Percentiles rank a stretch among this genome's conserved stretches.
These are phyloP conservation scores for Virgularia gustaviana DNA, from an alignment of 92 coral and sea anemone genomes.

Conservation along the genomic window DNA sequence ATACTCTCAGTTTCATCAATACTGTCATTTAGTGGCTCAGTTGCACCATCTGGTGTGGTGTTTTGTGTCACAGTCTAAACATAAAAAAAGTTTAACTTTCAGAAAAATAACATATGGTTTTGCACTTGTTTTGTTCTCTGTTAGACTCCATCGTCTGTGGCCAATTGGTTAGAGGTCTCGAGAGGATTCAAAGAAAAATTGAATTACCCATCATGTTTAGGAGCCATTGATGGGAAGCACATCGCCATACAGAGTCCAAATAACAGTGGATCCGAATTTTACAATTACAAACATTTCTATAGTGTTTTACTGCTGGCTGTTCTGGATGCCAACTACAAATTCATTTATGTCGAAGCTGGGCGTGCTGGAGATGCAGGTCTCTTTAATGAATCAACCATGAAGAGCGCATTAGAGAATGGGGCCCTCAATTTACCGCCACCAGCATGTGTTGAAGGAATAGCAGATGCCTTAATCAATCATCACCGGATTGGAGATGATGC, in stretches of 20 bases:
- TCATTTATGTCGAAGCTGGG: conserved; percentile 36
- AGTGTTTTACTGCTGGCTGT: conserved; percentile 31
- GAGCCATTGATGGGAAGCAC: conserved; percentile 44
- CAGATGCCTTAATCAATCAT: background rate
- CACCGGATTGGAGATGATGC: conserved; percentile 43
- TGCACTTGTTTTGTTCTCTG: too few relatives aligned
- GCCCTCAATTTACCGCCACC: conserved; percentile 24
- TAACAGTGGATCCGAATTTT: conserved; percentile 19
- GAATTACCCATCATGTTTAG: conserved; percentile 28
- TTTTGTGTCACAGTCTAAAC: background rate
- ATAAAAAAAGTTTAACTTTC: too few relatives aligned
- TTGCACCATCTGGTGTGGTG: conserved; percentile 7
- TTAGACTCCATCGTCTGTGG: conserved; percentile 24
- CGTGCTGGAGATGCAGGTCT: conserved; percentile 36
- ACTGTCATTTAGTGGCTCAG: background rate
- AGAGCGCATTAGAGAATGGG: conserved; percentile 8
- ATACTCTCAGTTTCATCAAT: background rate
- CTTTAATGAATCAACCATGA: conserved; percentile 6
- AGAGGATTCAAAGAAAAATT: conserved; percentile 13
- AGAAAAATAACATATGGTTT: background rate
- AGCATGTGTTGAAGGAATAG: conserved; percentile 1
- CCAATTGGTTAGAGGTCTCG: conserved; percentile 17
- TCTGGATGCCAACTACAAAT: conserved; percentile 35
- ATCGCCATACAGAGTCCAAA: conserved; percentile 18
- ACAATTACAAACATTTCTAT: conserved; percentile 25